Percentiles rank a stretch among this genome's conserved stretches.
These are phyloP conservation scores for Cheilosia vernalis DNA, from an alignment of 2,888 invertebrate genomes.

Conservation along the genomic window DNA sequence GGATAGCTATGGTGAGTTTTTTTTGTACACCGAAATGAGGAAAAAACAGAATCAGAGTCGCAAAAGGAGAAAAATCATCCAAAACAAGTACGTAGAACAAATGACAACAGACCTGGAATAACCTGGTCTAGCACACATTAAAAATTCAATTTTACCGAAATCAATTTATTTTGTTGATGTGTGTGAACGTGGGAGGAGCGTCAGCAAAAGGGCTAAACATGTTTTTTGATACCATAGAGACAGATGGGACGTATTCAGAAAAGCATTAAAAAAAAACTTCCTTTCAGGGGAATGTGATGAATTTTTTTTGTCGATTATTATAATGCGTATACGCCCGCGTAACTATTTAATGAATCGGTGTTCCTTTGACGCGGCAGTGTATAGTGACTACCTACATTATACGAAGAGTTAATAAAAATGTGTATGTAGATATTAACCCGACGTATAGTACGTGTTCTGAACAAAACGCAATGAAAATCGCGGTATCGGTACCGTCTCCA, in stretches of 20 bases:
- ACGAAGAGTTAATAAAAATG: slow-evolving; percentile 12
- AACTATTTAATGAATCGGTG: slow-evolving; percentile 25
- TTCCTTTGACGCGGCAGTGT: neutral
- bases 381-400: neutral
- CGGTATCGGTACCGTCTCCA: slow-evolving; percentile 2
- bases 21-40: neutral
- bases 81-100: neutral
- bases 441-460: slow-evolving; percentile 22
- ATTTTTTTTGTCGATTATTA: slow-evolving; percentile 14
- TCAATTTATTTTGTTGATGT: slow-evolving; percentile 21
- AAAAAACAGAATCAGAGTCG: neutral
- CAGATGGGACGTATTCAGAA: slow-evolving; percentile 18
- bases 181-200: neutral
- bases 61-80: neutral
- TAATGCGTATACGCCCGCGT: slow-evolving; percentile 22
- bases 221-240: slow-evolving; percentile 28
- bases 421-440: slow-evolving; percentile 25
- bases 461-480: slow-evolving; percentile 22
- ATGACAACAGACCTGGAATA: slow-evolving; percentile 1
- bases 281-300: slow-evolving; percentile 13
- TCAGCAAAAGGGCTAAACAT: slow-evolving; percentile 9
- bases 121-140: slow-evolving; percentile 5
- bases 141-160: slow-evolving; percentile 29
- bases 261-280: slow-evolving; percentile 6
- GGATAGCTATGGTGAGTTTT: slow-evolving; percentile 1